Evolutionary conservation across 2,888 invertebrate genomes (phyloP).

Genomic region (Pseudolycoriella hygida): DNA sequence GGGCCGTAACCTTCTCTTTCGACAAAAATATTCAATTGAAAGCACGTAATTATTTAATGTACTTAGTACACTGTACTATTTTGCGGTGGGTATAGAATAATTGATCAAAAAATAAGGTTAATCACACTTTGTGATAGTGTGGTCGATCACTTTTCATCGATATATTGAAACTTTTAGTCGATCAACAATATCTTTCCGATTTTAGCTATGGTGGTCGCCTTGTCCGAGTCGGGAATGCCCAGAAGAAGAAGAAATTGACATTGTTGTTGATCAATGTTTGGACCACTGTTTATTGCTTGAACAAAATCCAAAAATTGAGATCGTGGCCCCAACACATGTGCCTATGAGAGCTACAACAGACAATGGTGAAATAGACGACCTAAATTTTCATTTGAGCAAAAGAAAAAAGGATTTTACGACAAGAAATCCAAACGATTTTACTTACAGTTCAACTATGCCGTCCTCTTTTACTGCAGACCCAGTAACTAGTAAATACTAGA

Average conservation of each 20-base stretch:
- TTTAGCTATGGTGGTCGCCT: conserved; percentile 66
- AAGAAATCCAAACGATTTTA: conserved; percentile 20
- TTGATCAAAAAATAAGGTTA: too few species aligned
- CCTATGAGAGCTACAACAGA: conserved; percentile 20
- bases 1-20: too few species aligned
- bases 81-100: too few species aligned
- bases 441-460: conserved; percentile 12
- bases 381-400: conserved; percentile 37
- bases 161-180: too few species aligned
- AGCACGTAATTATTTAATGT: too few species aligned
- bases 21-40: too few species aligned
- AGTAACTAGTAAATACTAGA: too few species aligned
- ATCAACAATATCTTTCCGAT: conserved; percentile 2
- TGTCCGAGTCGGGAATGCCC: conserved; percentile 66
- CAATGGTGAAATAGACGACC: conserved; percentile 35
- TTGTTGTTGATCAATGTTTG: conserved; percentile 52
- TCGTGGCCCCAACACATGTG: conserved; percentile 15
- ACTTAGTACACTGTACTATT: too few species aligned
- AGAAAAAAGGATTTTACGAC: conserved; percentile 29
- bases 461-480: too few species aligned
- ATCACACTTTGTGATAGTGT: too few species aligned
- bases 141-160: too few species aligned
- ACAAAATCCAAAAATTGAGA: conserved; percentile 24
- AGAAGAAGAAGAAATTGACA: conserved; percentile 51
- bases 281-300: conserved; percentile 48